These are phyloP conservation scores for Tinea trinotella DNA, from an alignment of 2,888 invertebrate species.

Conservation along the genomic window DNA sequence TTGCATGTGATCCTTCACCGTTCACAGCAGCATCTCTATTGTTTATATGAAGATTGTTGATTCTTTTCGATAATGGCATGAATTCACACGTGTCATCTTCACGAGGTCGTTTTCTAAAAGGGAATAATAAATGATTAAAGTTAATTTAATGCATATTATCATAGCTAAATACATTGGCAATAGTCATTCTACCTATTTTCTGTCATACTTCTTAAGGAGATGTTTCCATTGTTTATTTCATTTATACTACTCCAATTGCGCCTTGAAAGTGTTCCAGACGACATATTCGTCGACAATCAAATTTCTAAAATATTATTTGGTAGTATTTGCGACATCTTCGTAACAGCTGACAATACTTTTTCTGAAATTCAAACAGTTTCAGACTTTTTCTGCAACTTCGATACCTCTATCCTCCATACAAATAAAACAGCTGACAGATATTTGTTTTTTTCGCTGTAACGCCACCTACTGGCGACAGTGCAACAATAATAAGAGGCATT, in stretches of 20 bases:
- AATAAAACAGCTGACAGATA: not conserved
- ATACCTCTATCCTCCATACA: not conserved
- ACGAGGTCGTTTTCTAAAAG: slow-evolving; percentile 81
- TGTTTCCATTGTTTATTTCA: slow-evolving; percentile 45
- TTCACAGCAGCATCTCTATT: slow-evolving; percentile 50
- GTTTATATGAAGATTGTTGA: slow-evolving; percentile 90
- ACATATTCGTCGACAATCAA: not conserved
- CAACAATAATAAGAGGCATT: too few species aligned
- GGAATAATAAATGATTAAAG: not conserved
- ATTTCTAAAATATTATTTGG: not conserved
- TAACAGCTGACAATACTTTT: not conserved
- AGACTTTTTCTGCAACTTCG: too few species aligned
- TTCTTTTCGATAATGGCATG: slow-evolving; percentile 90
- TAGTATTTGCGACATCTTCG: too few species aligned
- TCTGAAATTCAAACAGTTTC: too few species aligned
- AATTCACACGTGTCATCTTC: slow-evolving; percentile 86
- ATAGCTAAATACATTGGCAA: not conserved
- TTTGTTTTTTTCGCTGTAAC: not conserved
- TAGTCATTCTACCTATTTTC: slow-evolving; percentile 49
- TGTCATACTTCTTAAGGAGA: slow-evolving; percentile 51
- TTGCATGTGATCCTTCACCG: slow-evolving; percentile 38
- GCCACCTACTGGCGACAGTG: not conserved
- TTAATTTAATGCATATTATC: not conserved
- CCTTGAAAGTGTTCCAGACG: slow-evolving; percentile 28
- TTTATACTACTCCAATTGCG: slow-evolving; percentile 42